A percentile compares a stretch with the other conserved stretches of the same genome.
Evolutionary conservation across 2,888 invertebrate species (phyloP).

Genomic region (Oscheius sp.): DNA sequence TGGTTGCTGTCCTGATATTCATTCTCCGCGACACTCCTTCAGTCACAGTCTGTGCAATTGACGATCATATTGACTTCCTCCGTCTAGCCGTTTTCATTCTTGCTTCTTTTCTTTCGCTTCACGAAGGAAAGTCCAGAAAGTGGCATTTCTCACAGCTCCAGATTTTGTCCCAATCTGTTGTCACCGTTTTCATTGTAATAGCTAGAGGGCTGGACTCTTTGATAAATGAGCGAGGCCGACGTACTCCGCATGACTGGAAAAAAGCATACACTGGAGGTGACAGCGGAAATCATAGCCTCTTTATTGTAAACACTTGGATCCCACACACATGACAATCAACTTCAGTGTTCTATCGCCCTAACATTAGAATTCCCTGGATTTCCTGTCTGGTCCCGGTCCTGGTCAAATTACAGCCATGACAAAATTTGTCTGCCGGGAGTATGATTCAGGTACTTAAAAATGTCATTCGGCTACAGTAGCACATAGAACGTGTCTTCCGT

Average conservation of each 20-base stretch:
- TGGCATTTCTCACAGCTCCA: background rate
- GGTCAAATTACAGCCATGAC: too few relatives aligned
- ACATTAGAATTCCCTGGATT: background rate
- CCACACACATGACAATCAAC: background rate
- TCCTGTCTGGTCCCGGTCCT: background rate
- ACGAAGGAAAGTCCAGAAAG: background rate
- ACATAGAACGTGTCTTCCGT: too few relatives aligned
- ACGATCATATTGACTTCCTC: slow-evolving; percentile 5
- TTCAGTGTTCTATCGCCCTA: background rate
- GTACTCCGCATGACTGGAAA: slow-evolving; percentile 38
- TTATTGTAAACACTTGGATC: slow-evolving; percentile 16
- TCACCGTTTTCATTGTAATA: slow-evolving; percentile 38
- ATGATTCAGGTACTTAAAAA: too few relatives aligned
- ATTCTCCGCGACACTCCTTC: slow-evolving; percentile 30
- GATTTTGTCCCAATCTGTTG: slow-evolving; percentile 32
- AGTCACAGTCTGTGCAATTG: background rate
- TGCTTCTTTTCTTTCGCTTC: background rate
- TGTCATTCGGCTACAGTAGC: too few relatives aligned
- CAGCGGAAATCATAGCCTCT: slow-evolving; percentile 14
- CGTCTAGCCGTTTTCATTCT: background rate
- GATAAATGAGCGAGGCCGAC: slow-evolving; percentile 36
- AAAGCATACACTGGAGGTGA: slow-evolving; percentile 35
- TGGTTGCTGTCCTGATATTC: slow-evolving; percentile 11
- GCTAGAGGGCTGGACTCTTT: slow-evolving; percentile 25
- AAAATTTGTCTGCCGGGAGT: too few relatives aligned